Percentiles rank a stretch among this genome's conserved stretches.
phyloP scores from a whole-genome alignment of 1,140 invertebrate genomes.

The Potamilus streckersoni region DNA sequence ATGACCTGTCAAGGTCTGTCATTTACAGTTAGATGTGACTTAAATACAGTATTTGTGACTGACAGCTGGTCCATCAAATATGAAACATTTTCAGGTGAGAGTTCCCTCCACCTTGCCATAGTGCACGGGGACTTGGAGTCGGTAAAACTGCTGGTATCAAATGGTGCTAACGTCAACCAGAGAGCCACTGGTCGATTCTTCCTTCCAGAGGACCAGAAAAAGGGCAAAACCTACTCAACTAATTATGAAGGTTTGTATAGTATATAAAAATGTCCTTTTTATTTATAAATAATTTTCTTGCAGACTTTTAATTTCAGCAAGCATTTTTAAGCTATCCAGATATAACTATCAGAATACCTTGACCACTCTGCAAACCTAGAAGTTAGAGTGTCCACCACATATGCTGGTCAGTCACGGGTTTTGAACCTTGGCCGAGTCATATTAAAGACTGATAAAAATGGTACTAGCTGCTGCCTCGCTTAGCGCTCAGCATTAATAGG shows the following conservation, averaged over 20 bases:
- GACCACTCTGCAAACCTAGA: no score
- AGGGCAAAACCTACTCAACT: conserved; percentile 78
- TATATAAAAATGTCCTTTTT: neutral
- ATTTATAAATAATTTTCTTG: neutral
- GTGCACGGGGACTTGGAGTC: conserved; percentile 96
- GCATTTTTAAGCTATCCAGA: neutral
- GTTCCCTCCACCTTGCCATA: conserved; percentile 94
- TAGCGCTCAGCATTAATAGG: no score
- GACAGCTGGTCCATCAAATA: neutral
- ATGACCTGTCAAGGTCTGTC: no score
- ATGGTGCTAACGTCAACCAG: conserved; percentile 91
- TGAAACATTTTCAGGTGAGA: conserved; percentile 76
- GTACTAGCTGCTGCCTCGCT: no score
- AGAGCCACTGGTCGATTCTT: conserved; percentile 89
- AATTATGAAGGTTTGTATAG: conserved; percentile 82
- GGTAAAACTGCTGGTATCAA: conserved; percentile 91
- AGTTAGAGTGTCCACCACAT: no score
- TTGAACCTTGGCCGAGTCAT: no score
- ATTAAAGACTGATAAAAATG: no score
- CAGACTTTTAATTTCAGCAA: neutral
- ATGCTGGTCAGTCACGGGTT: no score
- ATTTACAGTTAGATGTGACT: no score
- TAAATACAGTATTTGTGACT: no score
- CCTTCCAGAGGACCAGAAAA: conserved; percentile 88
- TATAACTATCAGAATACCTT: no score